phyloP scores from a whole-genome alignment of 2,888 invertebrate species.

The Hemithea aestivaria region DNA sequence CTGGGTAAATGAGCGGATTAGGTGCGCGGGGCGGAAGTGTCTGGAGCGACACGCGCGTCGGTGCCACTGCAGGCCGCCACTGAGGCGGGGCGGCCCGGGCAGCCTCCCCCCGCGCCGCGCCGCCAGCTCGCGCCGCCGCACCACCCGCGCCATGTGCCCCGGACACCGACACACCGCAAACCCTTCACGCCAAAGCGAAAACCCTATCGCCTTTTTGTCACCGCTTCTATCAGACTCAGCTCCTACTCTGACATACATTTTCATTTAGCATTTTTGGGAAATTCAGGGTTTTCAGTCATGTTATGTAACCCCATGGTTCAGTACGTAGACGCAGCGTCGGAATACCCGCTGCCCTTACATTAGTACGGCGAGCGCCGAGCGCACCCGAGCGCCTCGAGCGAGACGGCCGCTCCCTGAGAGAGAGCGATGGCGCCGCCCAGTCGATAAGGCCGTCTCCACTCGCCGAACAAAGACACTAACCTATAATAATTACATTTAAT shows the following conservation, averaged over 20 bases:
- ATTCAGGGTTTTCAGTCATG: slow-evolving; percentile 33
- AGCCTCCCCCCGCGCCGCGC: slow-evolving; percentile 52
- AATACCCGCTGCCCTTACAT: slow-evolving; percentile 73
- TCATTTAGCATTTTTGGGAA: slow-evolving; percentile 24
- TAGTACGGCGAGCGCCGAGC: slow-evolving; percentile 62
- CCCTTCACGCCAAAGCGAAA: slow-evolving; percentile 72
- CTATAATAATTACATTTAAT: slow-evolving; percentile 78
- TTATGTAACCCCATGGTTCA: slow-evolving; percentile 52
- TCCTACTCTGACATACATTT: slow-evolving; percentile 40
- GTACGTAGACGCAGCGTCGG: slow-evolving; percentile 53
- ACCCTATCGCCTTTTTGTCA: slow-evolving; percentile 60
- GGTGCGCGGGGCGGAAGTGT: slow-evolving; percentile 74
- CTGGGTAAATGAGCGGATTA: slow-evolving; percentile 70
- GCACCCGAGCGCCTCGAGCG: slow-evolving; percentile 44
- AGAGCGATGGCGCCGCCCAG: slow-evolving; percentile 75
- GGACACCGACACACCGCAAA: slow-evolving; percentile 54
- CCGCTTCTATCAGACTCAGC: slow-evolving; percentile 55
- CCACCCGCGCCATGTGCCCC: slow-evolving; percentile 66
- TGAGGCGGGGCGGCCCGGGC: slow-evolving; percentile 76
- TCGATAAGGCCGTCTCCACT: slow-evolving; percentile 78
- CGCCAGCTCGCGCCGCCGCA: slow-evolving; percentile 36
- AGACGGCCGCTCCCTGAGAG: slow-evolving; percentile 49
- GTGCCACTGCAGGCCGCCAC: slow-evolving; percentile 77
- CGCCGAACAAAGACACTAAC: slow-evolving; percentile 76
- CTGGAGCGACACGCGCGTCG: slow-evolving; percentile 76